Conservation (phyloP, 2,888 invertebrate genomes). For the Meiosimyza decipiens region DNA sequence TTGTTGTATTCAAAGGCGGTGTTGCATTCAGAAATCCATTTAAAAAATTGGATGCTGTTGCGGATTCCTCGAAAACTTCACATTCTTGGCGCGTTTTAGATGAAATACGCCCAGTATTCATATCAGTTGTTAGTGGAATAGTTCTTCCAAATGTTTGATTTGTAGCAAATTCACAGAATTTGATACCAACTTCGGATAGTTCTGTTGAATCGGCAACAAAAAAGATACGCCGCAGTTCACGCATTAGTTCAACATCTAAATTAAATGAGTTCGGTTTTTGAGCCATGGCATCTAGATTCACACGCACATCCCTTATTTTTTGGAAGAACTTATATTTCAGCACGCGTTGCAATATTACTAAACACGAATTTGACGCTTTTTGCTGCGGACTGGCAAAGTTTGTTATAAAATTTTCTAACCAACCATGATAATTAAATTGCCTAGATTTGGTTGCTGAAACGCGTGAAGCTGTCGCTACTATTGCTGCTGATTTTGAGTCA, state of each 20-base stretch:
- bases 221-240: constrained; percentile 49
- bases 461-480: not conserved
- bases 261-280: constrained; percentile 38
- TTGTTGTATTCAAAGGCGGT: constrained; percentile 21
- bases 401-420: constrained; percentile 52
- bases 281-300: constrained; percentile 42
- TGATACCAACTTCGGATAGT: constrained; percentile 47
- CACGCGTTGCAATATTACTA: constrained; percentile 50
- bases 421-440: constrained; percentile 40
- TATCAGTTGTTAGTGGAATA: constrained; percentile 48
- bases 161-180: constrained; percentile 50
- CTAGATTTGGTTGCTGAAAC: not conserved
- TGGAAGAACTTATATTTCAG: constrained; percentile 50
- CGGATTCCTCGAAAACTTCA: constrained; percentile 3
- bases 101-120: constrained; percentile 46
- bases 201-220: constrained; percentile 41
- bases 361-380: constrained; percentile 49
- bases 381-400: constrained; percentile 52
- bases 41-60: constrained; percentile 13
- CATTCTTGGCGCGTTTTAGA: constrained; percentile 39
- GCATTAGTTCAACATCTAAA: constrained; percentile 45
- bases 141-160: constrained; percentile 45
- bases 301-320: constrained; percentile 48
- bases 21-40: not conserved
- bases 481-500: too few relatives aligned